Evolutionary conservation across 2,113 vertebrate genomes (phyloP).

Genomic region (Physeter macrocephalus): DNA sequence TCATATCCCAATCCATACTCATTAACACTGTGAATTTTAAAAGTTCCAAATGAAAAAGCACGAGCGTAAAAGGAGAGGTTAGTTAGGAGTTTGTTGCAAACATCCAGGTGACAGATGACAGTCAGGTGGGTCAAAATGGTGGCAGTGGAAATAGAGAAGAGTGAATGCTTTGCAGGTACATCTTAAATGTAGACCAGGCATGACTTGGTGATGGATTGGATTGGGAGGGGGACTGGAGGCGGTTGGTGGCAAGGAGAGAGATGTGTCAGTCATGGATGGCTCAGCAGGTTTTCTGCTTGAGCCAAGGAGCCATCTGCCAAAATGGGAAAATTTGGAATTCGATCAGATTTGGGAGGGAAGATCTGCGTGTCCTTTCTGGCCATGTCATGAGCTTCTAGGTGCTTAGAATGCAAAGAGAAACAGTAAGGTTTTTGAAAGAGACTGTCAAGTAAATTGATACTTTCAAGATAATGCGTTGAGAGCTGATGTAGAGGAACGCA

Average conservation of each 20-base stretch:
- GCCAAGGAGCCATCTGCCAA: background rate
- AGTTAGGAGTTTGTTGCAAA: background rate
- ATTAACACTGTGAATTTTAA: background rate
- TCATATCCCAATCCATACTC: background rate
- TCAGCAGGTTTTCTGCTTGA: background rate
- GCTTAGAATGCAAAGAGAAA: background rate
- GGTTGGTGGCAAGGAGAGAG: background rate
- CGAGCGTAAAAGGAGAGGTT: background rate
- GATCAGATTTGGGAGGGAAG: background rate
- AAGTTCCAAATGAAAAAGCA: background rate
- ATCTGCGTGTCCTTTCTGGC: background rate
- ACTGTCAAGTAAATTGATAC: background rate
- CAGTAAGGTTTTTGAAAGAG: background rate
- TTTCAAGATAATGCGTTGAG: background rate
- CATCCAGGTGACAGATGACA: background rate
- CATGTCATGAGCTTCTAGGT: background rate
- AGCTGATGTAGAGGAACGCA: background rate
- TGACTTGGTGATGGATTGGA: background rate
- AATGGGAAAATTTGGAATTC: background rate
- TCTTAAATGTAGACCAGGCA: background rate
- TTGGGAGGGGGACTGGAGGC: background rate
- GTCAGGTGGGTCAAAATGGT: background rate
- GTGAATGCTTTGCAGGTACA: background rate
- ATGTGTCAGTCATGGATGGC: background rate
- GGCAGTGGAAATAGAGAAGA: background rate